Evolutionary conservation across 2,888 invertebrate genomes (phyloP), one percentile per base, ranked within the genome.

Genomic region (Nemurella pictetii): DNA sequence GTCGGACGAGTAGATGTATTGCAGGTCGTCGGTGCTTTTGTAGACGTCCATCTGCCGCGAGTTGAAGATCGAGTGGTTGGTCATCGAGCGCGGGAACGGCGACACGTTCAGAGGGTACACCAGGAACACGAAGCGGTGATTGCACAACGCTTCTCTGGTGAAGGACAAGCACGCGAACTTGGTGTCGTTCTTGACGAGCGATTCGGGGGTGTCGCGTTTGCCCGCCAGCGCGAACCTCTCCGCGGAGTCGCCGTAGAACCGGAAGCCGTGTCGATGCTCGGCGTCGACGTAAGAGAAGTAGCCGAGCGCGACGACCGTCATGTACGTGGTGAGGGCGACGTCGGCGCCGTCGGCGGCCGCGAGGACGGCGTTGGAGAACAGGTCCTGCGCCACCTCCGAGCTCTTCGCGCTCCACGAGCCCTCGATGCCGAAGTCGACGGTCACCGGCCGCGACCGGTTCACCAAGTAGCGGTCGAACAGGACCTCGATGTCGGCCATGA

Each of bases 331-430:
- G n/a, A 75, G 3, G 1, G 75, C 7, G 0, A 27, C 27, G 15
- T 28, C 75, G 12, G 2, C 4, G 4, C 25, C n/a, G 5, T 26
- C 27, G 3, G 12, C n/a, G 2, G 75, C 9, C 7, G 26, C 0
- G 75, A 75, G 75, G 0, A 28, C 75, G 15, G 75, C 75, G 75
- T 75, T 75, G 28, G 75, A 75, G 27, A 75, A 75, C 26, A 75
- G n/a, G 26, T 75, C 75, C 26, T 75, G 12, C 2, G 28, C 2
- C 4, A 27, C 26, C 26, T 12, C 55, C 0, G 75, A 5, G 28
- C 75, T 27, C 28, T 28, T 75, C 0, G 27, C 75, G 9, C 75
- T 75, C 28, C 28, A 28, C 75, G 27, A 9, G 0, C 75, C 26
- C 20, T 7, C 1, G 9, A 55, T 55, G 20, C 55, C 5, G 55